Conservation (phyloP, 2,888 invertebrate genomes). For the Protonemura montana region DNA sequence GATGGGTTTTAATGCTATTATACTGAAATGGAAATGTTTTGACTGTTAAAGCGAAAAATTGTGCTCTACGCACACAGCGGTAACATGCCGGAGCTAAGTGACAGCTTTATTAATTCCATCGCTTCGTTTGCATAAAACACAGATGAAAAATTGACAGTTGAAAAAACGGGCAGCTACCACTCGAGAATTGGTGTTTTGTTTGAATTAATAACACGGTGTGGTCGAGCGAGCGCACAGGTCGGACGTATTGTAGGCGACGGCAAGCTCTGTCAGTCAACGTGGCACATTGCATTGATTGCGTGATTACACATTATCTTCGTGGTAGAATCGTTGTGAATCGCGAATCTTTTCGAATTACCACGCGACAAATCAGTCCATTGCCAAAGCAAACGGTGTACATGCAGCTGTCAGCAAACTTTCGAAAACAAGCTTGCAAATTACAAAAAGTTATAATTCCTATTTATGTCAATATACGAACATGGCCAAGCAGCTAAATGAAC, state of each 20-base stretch:
- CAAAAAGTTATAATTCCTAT: no score
- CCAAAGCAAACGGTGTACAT: no score
- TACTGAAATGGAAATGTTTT: slow-evolving; percentile 49
- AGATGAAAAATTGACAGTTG: slow-evolving; percentile 10
- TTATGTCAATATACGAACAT: no score
- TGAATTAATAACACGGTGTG: not conserved
- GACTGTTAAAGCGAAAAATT: slow-evolving; percentile 36
- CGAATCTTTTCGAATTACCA: no score
- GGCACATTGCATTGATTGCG: not conserved
- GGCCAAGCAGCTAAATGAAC: no score
- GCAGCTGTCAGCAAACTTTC: no score
- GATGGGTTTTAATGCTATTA: slow-evolving; percentile 1
- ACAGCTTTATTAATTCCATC: slow-evolving; percentile 76
- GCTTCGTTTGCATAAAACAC: slow-evolving; percentile 29
- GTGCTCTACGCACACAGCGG: slow-evolving; percentile 19
- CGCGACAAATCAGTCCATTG: no score
- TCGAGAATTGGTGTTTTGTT: not conserved
- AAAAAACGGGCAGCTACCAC: slow-evolving; percentile 15
- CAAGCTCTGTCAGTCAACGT: not conserved
- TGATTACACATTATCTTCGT: not conserved
- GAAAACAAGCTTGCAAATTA: no score
- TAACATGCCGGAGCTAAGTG: slow-evolving; percentile 65
- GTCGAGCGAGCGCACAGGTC: not conserved
- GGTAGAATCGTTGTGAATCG: not conserved
- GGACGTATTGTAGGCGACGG: not conserved